phyloP scores from a whole-genome alignment of 2,888 invertebrate genomes.

The Didymodactylos carnosus region DNA sequence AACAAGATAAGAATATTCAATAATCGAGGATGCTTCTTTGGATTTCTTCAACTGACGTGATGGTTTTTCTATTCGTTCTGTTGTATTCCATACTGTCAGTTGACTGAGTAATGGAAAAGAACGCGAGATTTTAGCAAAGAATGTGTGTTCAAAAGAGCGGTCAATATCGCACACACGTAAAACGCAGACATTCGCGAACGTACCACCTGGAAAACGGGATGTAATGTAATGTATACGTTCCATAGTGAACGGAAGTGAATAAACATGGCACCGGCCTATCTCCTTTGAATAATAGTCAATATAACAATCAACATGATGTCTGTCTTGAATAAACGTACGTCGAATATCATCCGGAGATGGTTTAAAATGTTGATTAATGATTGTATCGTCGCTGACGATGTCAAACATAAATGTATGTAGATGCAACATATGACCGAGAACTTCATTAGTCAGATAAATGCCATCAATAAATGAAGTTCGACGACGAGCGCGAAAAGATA shows the following conservation, averaged over 20 bases:
- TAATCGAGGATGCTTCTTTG: background rate
- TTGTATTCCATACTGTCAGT: background rate
- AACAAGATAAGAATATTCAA: background rate
- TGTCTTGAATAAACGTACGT: background rate
- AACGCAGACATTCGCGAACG: background rate
- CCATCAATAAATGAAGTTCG: background rate
- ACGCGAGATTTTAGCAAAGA: background rate
- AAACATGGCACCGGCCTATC: background rate
- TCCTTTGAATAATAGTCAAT: background rate
- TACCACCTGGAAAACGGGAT: background rate
- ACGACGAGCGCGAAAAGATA: background rate
- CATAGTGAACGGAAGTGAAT: background rate
- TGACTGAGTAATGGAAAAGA: background rate
- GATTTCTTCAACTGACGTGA: background rate
- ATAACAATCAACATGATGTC: background rate
- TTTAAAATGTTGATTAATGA: background rate
- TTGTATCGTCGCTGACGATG: background rate
- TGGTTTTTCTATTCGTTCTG: background rate
- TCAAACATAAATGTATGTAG: background rate
- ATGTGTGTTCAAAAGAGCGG: background rate
- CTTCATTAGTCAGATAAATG: background rate
- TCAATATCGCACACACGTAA: background rate
- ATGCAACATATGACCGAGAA: background rate
- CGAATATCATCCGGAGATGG: background rate
- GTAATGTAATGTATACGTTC: background rate